Evolutionary conservation across 2,113 vertebrate genomes (phyloP), one percentile per base, ranked within the genome.

Genomic region (Erythrolamprus reginae): DNA sequence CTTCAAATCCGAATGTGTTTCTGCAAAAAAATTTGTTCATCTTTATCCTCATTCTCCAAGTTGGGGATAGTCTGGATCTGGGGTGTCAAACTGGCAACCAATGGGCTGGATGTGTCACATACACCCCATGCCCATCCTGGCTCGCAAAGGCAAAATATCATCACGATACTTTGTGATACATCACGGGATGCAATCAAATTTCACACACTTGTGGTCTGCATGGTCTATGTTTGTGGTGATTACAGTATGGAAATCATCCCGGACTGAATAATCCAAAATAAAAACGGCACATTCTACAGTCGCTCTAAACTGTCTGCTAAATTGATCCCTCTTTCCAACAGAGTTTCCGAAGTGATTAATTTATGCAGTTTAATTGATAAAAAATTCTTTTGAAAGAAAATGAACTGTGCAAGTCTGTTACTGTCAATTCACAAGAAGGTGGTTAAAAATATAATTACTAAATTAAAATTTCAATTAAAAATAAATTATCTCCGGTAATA

Each of bases 301-400:
- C 42, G 1, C n/a, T 21, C 8, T 56, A 26, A 56, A 56, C 19
- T 70, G 52, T 15, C 13, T 10, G 4, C 47, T 53, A 23, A 2
- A 10, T 50, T 26, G 82, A 47, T 84, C 24, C 45, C 65, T 77
- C 17, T 70, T 70, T 70, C 28, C 84, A 24, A 4, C 33, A 42
- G 85, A 38, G 42, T 48, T 90, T 58, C 61, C 48, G 90, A 90
- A 90, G 65, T 65, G 82, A 38, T 82, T 87, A 38, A 51, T 90
- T 87, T 82, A 53, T 90, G 19, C 15, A 77, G 33, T 55, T 61
- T 53, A 84, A 26, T 19, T 86, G 24, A 52, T 28, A 77, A 42
- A 82, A 90, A 91, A 48, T 56, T 52, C 19, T 47, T 87, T 56
- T 10, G 51, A 33, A 87, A 82, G 26, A 21, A 42, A 17, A 33